Base-by-base conservation (phyloP, 2,888 invertebrate genomes). In the Drosophila rubida region DNA sequence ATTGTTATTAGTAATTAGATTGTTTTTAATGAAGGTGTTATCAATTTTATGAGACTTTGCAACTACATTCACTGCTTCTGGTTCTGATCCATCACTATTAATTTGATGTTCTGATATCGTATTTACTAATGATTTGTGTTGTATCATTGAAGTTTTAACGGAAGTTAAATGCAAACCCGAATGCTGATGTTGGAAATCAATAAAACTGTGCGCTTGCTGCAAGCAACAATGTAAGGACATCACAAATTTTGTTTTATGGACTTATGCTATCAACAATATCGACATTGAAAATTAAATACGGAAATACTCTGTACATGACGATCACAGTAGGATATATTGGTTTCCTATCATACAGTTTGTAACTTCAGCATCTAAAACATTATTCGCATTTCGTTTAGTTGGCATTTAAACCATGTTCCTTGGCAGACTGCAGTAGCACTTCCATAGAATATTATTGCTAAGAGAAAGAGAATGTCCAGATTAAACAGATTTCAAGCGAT, bases 151-250 rank as follows among this genome's bases (percentile, higher is more conserved):
- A 13, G 42, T 9, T 32, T 30, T 32, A 44, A 2, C 48, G 14
- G 37, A 22, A 32, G 63, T 7, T 19, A 39, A 16, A n/a, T 51
- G 27, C 23, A 22, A 22, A 25, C 9, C 11, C 35, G 19, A 9
- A 23, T 41, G 41, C 9, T 53, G 13, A 14, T 23, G 22, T 32
- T 11, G 2, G 51, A 23, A 32, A 23, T 4, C 13, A 13, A 4
- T 25, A 30, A 50, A 61, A 19, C 35, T 45, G 7, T 51, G 60
- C 0, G 55, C 23, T 8, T 55, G 49, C 14, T 67, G 71, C 11
- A 61, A 58, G 46, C 37, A 46, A 39, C 59, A 62, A 32, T 60
- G 58, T 37, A 73, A 64, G 37, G 71, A 64, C 73, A 71, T 73
- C 14, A 67, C 71, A 63, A 22, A 62, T 4, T 11, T 30, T 1